Base-by-base conservation (phyloP, 2,797 vertebrate genomes). In the Brachyalestes nurse region DNA sequence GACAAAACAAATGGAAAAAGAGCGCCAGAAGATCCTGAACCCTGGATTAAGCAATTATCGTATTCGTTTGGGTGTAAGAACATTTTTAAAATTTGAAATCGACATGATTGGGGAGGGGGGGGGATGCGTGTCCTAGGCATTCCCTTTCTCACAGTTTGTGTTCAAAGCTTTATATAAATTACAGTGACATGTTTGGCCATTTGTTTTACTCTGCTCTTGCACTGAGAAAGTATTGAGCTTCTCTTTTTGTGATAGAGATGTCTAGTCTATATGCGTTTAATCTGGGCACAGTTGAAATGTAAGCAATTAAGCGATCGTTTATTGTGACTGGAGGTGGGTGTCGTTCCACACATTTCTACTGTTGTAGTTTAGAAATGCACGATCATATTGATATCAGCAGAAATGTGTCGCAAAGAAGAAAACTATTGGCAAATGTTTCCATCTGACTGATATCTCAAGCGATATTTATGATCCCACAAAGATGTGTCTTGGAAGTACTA, bases 41-140 rank as follows among this genome's bases (percentile, higher is more conserved):
- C 45, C 23, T 25, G 58, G 61, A 49, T 13, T 53, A 67, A 58
- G 70, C 79, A 80, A 79, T 83, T 72, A 78, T 75, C 42, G 16
- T 66, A 78, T 64, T 65, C 42, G n/a, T 67, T 80, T 77, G 64
- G 55, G 64, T 79, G 80, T 81, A 64, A 71, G 76, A 79, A 57
- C 65, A 67, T 13, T 6, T 42, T 79, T 78, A 64, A 19, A 12
- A 34, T 78, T 66, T 60, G 58, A 71, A 80, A 67, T 70, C 49
- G n/a, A 21, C 55, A 65, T 58, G 16, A 72, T 25, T 14, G 42
- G 79, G 51, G 4, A 25, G 17, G 42, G 79, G 51, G 4, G 38
- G 57, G 34, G 34, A 38, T 4, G 65, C 10, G 38, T 10, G 53
- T 67, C 53, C 65, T 17, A 73, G 58, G 51, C 17, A 12, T 73